These are phyloP conservation scores for Coregonus ussuriensis DNA, from an alignment of 2,797 vertebrate genomes.

Conservation along the genomic window DNA sequence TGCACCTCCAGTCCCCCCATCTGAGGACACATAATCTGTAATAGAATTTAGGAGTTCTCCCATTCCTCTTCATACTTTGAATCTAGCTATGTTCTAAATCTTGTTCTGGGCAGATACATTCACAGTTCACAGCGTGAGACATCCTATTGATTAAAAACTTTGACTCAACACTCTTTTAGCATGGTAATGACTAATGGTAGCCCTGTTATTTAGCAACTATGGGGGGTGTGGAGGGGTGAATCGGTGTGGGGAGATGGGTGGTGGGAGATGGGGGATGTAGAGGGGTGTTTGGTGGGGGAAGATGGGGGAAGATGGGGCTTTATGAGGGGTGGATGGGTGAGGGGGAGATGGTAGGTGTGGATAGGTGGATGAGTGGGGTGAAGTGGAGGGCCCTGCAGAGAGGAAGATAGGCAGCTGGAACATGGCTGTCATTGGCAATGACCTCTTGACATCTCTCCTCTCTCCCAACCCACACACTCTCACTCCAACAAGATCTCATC, in stretches of 20 bases:
- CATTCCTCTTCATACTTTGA: too few species aligned
- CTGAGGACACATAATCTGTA: too few species aligned
- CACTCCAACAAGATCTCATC: neutral
- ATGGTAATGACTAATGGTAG: neutral
- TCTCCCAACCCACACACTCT: neutral
- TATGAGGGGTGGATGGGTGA: neutral
- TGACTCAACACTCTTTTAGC: neutral
- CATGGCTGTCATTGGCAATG: too few species aligned
- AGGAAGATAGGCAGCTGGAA: too few species aligned
- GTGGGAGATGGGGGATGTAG: neutral
- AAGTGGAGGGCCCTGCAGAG: neutral
- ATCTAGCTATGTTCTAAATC: too few species aligned
- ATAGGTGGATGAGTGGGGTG: too few species aligned
- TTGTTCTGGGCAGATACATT: too few species aligned
- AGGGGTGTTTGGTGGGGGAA: neutral
- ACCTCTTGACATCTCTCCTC: neutral
- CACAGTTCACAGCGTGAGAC: too few species aligned
- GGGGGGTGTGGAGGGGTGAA: neutral
- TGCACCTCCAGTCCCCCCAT: too few species aligned
- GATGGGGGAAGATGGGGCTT: neutral
- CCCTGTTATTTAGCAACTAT: neutral
- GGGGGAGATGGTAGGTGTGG: neutral
- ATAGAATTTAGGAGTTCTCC: too few species aligned
- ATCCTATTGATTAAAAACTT: neutral
- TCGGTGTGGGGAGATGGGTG: neutral